These are phyloP conservation scores for Alectura lathami DNA, from an alignment of 2,113 vertebrate species.

Conservation along the genomic window DNA sequence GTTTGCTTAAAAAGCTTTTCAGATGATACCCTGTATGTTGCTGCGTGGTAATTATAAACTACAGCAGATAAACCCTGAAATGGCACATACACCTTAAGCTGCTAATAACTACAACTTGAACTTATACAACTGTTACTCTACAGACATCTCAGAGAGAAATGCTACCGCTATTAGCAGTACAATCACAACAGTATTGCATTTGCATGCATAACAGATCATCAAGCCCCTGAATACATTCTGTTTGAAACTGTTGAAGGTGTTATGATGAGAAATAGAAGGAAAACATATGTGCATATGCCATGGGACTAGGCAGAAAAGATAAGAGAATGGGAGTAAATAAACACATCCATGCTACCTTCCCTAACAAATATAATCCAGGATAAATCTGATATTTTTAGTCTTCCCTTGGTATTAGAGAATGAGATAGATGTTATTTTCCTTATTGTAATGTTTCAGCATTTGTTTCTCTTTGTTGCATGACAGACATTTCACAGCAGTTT, in stretches of 20 bases:
- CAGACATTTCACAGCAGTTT: not conserved
- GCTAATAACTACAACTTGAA: not conserved
- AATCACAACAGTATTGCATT: not conserved
- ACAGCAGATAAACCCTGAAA: not conserved
- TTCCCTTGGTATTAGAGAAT: not conserved
- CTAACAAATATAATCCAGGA: not conserved
- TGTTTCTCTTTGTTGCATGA: not conserved
- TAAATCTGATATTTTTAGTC: not conserved
- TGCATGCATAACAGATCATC: not conserved
- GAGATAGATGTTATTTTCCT: not conserved
- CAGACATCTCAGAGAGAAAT: not conserved
- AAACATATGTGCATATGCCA: not conserved
- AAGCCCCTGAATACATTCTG: not conserved
- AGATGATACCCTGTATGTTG: not conserved
- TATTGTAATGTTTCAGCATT: not conserved
- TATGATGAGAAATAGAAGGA: not conserved
- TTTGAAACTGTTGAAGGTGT: not conserved
- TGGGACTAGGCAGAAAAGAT: not conserved
- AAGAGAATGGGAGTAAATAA: not conserved
- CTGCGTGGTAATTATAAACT: not conserved
- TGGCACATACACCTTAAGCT: not conserved
- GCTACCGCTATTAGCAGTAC: not conserved
- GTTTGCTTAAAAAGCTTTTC: not conserved
- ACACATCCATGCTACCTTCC: not conserved
- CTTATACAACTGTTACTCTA: not conserved